Evolutionary conservation across 2,113 vertebrate genomes (phyloP).

Genomic region (Actenoides hombroni): DNA sequence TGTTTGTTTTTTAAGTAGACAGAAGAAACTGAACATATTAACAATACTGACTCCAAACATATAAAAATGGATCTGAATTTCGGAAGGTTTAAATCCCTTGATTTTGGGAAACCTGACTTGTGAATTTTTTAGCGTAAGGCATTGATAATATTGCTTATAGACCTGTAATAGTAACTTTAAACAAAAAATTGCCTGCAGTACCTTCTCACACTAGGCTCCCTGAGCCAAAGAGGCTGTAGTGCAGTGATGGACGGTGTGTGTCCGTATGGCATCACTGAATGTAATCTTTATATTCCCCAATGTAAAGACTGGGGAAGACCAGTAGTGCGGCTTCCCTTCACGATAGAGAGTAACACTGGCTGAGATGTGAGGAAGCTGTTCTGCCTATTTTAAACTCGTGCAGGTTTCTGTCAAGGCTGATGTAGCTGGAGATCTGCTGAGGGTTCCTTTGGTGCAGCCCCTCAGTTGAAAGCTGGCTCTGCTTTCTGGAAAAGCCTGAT

Average conservation of each 20-base stretch:
- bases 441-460: background rate
- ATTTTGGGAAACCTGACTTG: background rate
- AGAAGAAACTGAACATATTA: background rate
- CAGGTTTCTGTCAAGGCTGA: background rate
- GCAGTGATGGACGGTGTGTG: background rate
- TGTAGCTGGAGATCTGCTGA: background rate
- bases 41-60: background rate
- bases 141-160: background rate
- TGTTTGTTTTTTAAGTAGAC: background rate
- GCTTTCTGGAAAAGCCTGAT: background rate
- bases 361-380: background rate
- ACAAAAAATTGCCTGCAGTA: background rate
- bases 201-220: background rate
- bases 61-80: background rate
- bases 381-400: background rate
- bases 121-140: background rate
- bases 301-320: background rate
- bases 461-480: background rate
- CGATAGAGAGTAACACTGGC: too few relatives aligned
- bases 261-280: accelerated
- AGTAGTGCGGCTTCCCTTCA: background rate
- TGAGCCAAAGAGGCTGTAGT: background rate
- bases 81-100: background rate
- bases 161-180: background rate
- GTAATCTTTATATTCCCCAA: background rate